Base-by-base conservation (phyloP, 2,888 invertebrate genomes). In the Phasia obesa region DNA sequence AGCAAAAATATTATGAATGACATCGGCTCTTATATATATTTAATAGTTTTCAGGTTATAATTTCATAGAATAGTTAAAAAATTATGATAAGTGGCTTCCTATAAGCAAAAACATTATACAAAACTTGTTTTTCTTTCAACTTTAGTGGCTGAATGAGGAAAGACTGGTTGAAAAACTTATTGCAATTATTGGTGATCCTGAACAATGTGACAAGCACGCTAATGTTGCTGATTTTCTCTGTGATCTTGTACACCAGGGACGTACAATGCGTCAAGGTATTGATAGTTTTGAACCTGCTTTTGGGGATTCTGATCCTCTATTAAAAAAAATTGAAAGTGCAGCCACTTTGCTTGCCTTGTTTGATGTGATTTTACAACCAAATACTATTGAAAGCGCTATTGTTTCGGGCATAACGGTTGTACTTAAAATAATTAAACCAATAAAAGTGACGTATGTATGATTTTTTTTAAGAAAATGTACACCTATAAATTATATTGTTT, bases 101-200 rank as follows among this genome's bases (percentile, higher is more conserved):
- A n/a, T n/a, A n/a, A n/a, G n/a, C n/a, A n/a, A n/a, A n/a, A n/a
- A n/a, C n/a, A n/a, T n/a, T n/a, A n/a, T n/a, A n/a, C n/a, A n/a
- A n/a, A n/a, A n/a, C n/a, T n/a, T 15, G 3, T n/a, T 53, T 25
- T 9, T 38, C 4, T n/a, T n/a, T 27, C 21, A 23, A 57, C 7
- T 73, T 90, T 88, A 98, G 98, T 98, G 98, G 97, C 93, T 98
- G 88, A 96, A 96, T 90, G 96, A 96, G 91, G 95, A 97, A 92
- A 93, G 95, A 91, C 94, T 98, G 88, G 94, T 98, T 86, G 96
- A 97, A 92, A 94, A 95, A 90, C 93, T 98, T 90, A 93, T 94
- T 88, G 92, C 92, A 87, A 93, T 94, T 86, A 92, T 94, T 87
- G 90, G 94, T 87, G 93, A 94, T 84, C 93, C 94, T 85, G 92